These are phyloP conservation scores for Dunckerocampus dactyliophorus DNA, from an alignment of 2,113 vertebrate genomes.

Conservation along the genomic window DNA sequence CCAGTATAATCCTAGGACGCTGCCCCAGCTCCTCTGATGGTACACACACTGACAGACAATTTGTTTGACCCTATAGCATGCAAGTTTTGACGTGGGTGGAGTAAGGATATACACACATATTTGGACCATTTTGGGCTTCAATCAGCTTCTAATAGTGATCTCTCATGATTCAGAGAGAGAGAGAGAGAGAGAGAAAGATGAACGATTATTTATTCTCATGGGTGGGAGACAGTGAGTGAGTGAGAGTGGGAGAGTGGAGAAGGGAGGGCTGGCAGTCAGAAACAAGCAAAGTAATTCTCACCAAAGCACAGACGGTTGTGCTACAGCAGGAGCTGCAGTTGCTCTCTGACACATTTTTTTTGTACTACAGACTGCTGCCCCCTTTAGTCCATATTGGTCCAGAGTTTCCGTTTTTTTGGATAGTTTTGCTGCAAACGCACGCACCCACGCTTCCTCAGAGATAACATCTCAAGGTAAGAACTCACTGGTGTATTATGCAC, in stretches of 20 bases:
- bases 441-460: constrained; percentile 47
- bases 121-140: constrained; percentile 22
- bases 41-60: constrained; percentile 14
- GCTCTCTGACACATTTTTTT: constrained; percentile 5
- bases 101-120: constrained; percentile 1
- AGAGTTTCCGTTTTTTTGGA: constrained; percentile 53
- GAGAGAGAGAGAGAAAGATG: constrained; percentile 43
- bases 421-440: constrained; percentile 34
- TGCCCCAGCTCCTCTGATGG: constrained; percentile 46
- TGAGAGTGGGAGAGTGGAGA: constrained; percentile 49
- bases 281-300: constrained; percentile 66
- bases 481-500: background rate
- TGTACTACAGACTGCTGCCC: background rate
- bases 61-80: constrained; percentile 14
- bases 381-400: constrained; percentile 19
- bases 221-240: constrained; percentile 56
- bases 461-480: constrained; percentile 60
- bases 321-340: constrained; percentile 41
- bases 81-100: constrained; percentile 2
- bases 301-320: constrained; percentile 50
- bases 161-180: constrained; percentile 46
- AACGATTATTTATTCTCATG: constrained; percentile 64
- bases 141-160: constrained; percentile 35
- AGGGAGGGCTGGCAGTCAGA: constrained; percentile 60
- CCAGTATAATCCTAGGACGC: constrained; percentile 58